phyloP scores from a whole-genome alignment of 2,888 invertebrate genomes.

The Andricus quercusramuli region DNA sequence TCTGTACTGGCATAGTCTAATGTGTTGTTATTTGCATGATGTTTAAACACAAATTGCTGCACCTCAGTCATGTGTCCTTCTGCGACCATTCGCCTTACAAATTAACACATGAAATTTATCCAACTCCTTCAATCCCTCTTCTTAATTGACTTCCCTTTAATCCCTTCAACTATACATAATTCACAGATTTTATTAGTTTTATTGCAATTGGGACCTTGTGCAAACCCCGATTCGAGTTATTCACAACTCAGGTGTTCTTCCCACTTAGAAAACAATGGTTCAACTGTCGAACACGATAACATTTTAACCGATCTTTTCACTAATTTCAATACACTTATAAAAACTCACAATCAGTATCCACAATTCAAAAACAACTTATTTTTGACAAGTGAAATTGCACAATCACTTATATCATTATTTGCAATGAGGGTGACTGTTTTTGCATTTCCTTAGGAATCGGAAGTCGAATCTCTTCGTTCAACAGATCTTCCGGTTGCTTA shows the following conservation, averaged over 20 bases:
- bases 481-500: conserved; percentile 3
- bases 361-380: background rate
- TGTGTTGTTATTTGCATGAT: conserved; percentile 60
- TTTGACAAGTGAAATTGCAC: no score
- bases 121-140: background rate
- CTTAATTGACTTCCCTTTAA: background rate
- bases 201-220: no score
- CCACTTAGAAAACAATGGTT: no score
- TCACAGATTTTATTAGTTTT: background rate
- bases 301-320: background rate
- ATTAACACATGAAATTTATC: background rate
- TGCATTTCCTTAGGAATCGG: conserved; percentile 4
- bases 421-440: conserved; percentile 5
- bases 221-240: background rate
- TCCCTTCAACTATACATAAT: background rate
- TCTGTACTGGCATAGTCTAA: conserved; percentile 67
- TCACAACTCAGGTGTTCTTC: background rate
- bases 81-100: conserved; percentile 11
- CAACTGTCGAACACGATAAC: background rate
- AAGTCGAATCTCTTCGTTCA: background rate
- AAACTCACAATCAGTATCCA: background rate
- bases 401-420: no score
- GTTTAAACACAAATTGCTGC: conserved; percentile 67
- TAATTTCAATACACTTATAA: background rate
- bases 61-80: conserved; percentile 72